Percentiles rank a stretch among this genome's conserved stretches.
Conservation (phyloP, 2,797 vertebrate genomes). For the Anniella stebbinsi region DNA sequence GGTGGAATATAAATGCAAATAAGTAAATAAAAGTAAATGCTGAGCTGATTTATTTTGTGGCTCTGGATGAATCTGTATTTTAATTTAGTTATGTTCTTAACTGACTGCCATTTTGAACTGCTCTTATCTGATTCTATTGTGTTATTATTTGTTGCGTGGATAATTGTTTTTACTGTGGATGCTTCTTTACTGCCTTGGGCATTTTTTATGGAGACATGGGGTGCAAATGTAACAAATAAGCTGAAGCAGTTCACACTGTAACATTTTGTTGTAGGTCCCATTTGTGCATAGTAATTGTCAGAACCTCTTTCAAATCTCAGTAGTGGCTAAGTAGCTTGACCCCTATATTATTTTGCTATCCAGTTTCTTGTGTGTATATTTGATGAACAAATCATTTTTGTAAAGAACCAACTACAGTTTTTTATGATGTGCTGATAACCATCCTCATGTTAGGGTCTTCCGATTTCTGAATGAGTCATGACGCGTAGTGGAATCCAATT, state of each 20-base stretch:
- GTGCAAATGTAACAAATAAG: neutral
- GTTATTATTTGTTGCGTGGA: neutral
- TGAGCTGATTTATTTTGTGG: neutral
- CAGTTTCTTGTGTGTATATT: neutral
- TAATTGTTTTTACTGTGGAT: neutral
- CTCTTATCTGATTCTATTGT: neutral
- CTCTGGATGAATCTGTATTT: neutral
- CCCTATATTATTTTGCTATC: constrained; percentile 25
- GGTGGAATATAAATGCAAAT: too few relatives aligned
- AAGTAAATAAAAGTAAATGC: neutral
- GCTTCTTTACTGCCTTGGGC: neutral
- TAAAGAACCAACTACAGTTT: neutral
- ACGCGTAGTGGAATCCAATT: neutral
- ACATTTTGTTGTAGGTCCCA: neutral
- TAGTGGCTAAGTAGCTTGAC: constrained; percentile 1
- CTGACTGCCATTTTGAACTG: too few relatives aligned
- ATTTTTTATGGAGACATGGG: neutral
- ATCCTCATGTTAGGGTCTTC: neutral
- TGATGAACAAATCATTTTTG: neutral
- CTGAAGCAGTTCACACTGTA: neutral
- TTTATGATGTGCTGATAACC: neutral
- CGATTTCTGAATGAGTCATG: neutral
- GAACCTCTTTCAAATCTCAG: constrained; percentile 33
- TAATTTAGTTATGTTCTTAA: neutral
- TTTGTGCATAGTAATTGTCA: neutral